Conservation (phyloP, 2,113 vertebrate species). For the Hippocampus barbouri region DNA sequence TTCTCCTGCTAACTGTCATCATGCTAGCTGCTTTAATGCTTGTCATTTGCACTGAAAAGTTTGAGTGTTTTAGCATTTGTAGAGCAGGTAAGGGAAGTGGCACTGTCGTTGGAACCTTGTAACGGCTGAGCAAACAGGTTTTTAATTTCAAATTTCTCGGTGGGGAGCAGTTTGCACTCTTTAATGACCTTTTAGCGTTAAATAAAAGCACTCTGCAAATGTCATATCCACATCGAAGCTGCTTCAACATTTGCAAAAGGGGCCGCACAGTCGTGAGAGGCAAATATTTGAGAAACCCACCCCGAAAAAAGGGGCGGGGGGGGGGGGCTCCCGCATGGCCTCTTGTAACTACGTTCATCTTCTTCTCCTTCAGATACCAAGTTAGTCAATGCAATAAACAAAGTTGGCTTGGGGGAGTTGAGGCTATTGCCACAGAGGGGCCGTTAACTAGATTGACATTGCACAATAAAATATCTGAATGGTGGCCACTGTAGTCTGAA, state of each 20-base stretch:
- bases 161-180: not conserved
- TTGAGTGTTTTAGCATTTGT: too few relatives aligned
- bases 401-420: not conserved
- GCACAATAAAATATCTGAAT: not conserved
- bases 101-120: not conserved
- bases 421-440: not conserved
- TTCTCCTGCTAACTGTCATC: too few relatives aligned
- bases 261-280: not conserved
- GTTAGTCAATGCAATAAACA: not conserved
- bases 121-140: not conserved
- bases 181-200: not conserved
- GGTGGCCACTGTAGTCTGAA: not conserved
- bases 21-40: too few relatives aligned
- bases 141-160: not conserved
- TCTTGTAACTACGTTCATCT: not conserved
- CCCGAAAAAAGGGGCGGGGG: not conserved
- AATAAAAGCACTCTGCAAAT: conserved; percentile 6
- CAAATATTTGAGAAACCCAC: not conserved
- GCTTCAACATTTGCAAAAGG: not conserved
- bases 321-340: not conserved
- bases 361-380: not conserved
- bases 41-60: too few relatives aligned
- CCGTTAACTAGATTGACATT: not conserved
- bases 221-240: not conserved
- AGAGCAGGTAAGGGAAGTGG: too few relatives aligned